phyloP scores from a whole-genome alignment of 2,113 vertebrate genomes.

The Geococcyx californianus region DNA sequence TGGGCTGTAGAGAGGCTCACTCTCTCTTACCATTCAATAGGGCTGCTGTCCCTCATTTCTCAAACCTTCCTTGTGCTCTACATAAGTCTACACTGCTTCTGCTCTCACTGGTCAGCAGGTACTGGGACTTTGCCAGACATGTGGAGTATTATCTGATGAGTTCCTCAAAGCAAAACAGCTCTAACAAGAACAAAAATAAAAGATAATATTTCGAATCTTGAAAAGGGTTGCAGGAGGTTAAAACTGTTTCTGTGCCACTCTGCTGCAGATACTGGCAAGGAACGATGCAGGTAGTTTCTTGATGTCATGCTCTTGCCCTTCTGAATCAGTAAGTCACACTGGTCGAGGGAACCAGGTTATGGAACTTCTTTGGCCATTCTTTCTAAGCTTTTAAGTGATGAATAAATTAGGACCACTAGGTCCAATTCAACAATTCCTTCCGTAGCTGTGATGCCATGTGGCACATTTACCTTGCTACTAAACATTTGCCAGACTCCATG shows the following conservation, averaged over 20 bases:
- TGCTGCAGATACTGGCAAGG: neutral
- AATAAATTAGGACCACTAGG: neutral
- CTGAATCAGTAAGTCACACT: neutral
- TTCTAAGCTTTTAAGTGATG: neutral
- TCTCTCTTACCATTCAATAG: accelerated
- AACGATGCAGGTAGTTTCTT: neutral
- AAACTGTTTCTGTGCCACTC: neutral
- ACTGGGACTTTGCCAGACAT: neutral
- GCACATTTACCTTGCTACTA: neutral
- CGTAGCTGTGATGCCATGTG: accelerated
- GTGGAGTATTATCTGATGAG: neutral
- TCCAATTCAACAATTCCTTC: neutral
- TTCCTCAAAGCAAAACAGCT: neutral
- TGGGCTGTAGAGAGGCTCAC: neutral
- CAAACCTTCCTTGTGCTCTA: neutral
- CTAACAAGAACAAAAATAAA: neutral
- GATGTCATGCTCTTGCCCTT: neutral
- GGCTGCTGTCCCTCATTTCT: neutral
- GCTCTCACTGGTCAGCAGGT: neutral
- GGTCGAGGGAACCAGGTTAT: neutral
- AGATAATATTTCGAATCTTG: neutral
- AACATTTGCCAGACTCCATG: neutral
- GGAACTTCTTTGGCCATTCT: neutral
- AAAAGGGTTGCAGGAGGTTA: neutral
- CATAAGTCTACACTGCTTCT: neutral